These are phyloP conservation scores for Cyprinodon brontotheroides DNA, from an alignment of 2,113 vertebrate genomes.

Conservation along the genomic window DNA sequence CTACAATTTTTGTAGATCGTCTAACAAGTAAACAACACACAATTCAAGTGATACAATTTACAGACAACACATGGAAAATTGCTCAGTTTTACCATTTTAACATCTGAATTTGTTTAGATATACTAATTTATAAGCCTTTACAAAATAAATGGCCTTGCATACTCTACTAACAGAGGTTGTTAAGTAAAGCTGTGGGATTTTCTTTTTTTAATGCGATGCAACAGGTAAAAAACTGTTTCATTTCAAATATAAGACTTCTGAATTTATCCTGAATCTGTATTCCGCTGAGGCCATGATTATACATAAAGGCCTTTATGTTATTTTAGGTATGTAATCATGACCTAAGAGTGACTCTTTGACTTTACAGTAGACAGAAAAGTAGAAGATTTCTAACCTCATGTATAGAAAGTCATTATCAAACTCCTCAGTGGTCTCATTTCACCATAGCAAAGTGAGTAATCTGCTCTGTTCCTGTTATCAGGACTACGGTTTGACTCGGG, in stretches of 20 bases:
- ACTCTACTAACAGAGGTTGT: too few relatives aligned
- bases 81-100: not conserved
- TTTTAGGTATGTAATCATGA: not conserved
- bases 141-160: too few relatives aligned
- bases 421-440: conserved; percentile 19
- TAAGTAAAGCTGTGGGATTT: too few relatives aligned
- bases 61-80: not conserved
- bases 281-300: not conserved
- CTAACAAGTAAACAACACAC: too few relatives aligned
- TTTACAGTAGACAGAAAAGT: not conserved
- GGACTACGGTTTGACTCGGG: conserved; percentile 59
- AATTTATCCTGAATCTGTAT: not conserved
- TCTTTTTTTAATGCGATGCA: too few relatives aligned
- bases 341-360: not conserved
- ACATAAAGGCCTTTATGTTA: not conserved
- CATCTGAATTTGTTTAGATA: not conserved
- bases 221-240: too few relatives aligned
- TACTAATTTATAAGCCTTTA: not conserved
- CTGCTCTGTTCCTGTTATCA: conserved; percentile 55
- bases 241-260: too few relatives aligned
- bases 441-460: conserved; percentile 55
- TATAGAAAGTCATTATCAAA: not conserved
- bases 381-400: not conserved
- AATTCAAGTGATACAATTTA: not conserved
- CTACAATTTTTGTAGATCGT: too few relatives aligned